Evolutionary conservation across 2,888 invertebrate genomes (phyloP).

Genomic region (Drosophila meridionalis): DNA sequence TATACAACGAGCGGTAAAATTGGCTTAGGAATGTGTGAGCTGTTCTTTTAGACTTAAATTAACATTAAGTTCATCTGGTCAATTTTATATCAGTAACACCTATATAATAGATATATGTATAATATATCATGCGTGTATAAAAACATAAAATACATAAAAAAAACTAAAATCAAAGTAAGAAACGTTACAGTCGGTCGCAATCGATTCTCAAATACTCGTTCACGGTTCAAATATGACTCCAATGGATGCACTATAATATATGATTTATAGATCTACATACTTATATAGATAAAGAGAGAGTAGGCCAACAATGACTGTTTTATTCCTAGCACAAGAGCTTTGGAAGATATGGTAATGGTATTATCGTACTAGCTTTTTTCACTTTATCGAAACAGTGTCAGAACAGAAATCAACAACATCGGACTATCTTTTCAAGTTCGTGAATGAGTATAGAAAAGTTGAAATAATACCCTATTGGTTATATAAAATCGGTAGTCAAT

Average conservation of each 20-base stretch:
- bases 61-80: conserved; percentile 34
- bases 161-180: not conserved
- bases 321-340: not conserved
- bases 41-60: conserved; percentile 13
- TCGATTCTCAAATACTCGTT: not conserved
- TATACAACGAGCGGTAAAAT: conserved; percentile 30
- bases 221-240: not conserved
- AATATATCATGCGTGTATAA: conserved; percentile 11
- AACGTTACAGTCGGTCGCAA: not conserved
- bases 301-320: not conserved
- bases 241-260: not conserved
- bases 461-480: conserved; percentile 4
- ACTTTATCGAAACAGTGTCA: not conserved
- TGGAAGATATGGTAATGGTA: not conserved
- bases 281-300: not conserved
- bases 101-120: conserved; percentile 20
- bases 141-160: conserved; percentile 7
- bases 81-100: conserved; percentile 34
- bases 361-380: not conserved
- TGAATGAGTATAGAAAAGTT: not conserved
- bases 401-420: not conserved
- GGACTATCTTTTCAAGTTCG: not conserved
- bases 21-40: conserved; percentile 1
- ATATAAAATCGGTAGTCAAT: conserved; percentile 27
- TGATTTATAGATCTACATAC: not conserved